Percentiles rank a stretch among this genome's conserved stretches.
Conservation (phyloP, 2,888 invertebrate species). For the Psylliodes chrysocephalus region DNA sequence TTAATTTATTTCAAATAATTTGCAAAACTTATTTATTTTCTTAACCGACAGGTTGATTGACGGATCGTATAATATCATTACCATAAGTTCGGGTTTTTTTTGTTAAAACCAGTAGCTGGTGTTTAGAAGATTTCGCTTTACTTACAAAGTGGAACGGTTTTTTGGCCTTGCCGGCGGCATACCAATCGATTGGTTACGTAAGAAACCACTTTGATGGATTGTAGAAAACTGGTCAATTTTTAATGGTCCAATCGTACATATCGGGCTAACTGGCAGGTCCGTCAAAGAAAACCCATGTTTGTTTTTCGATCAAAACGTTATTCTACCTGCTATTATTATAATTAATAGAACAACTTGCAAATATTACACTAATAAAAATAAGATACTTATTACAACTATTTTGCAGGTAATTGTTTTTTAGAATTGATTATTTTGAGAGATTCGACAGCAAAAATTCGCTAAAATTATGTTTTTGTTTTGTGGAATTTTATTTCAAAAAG, state of each 20-base stretch:
- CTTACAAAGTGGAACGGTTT: conserved; percentile 48
- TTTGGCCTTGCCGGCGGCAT: conserved; percentile 46
- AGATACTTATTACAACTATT: too few relatives aligned
- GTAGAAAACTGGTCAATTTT: conserved; percentile 38
- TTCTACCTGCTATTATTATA: too few relatives aligned
- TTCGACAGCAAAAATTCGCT: too few relatives aligned
- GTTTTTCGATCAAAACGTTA: too few relatives aligned
- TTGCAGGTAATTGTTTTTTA: too few relatives aligned
- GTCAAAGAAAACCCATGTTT: not conserved
- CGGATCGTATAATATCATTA: conserved; percentile 21
- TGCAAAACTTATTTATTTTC: not conserved
- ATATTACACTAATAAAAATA: too few relatives aligned
- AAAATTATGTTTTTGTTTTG: too few relatives aligned
- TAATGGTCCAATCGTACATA: conserved; percentile 35
- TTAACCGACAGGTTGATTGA: conserved; percentile 6
- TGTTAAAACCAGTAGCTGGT: conserved; percentile 36
- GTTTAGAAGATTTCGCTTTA: conserved; percentile 42
- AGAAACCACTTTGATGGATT: conserved; percentile 40
- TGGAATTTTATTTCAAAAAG: too few relatives aligned
- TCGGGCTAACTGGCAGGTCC: conserved; percentile 2
- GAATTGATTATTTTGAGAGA: too few relatives aligned
- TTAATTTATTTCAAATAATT: too few relatives aligned
- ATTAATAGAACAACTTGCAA: too few relatives aligned
- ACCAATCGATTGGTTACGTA: conserved; percentile 53
- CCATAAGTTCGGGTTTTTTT: conserved; percentile 19